Evolutionary conservation across 2,113 vertebrate genomes (phyloP), one percentile per base, ranked within the genome.

Genomic region (Myotis brandtii): DNA sequence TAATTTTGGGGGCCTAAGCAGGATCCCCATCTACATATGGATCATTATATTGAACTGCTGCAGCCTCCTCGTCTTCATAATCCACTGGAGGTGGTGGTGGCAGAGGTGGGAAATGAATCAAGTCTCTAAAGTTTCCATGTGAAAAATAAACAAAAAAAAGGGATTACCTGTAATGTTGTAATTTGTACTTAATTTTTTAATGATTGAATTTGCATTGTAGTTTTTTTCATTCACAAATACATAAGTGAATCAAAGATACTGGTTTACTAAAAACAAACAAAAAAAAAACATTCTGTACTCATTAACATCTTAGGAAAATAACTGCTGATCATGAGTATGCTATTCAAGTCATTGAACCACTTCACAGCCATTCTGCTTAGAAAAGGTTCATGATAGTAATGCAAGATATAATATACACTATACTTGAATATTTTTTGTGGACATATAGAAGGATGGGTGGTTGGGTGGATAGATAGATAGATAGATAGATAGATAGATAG

Each of bases 141-240:
- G 59, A 54, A 3, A 30, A 81, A 54, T 27, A 86, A 52, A 43
- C 77, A 92, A 54, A 98, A 70, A 92, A 98, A 98, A 98, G 97
- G 97, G 96, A 96, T 98, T 96, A 95, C 98, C 97, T 98, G 97
- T 98, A 96, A 99, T 98, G 98, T 98, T 97, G 97, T 99, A 98
- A 98, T 99, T 99, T 98, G 98, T 99, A 99, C 97, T 96, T 97
- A 86, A 98, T 98, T 98, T 98, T 98, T 98, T 98, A 98, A 98
- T 98, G 97, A 98, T 98, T 98, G 97, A 98, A 98, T 98, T 98
- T 98, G 98, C 98, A 98, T 98, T 97, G 98, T 98, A 97, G 97
- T 96, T 98, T 98, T 98, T 98, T 98, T 96, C 98, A 98, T 98
- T 98, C 98, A 98, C 98, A 98, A 98, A 98, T 98, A 98, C 95